Evolutionary conservation across 2,113 vertebrate species (phyloP), one percentile per base, ranked within the genome.

Genomic region (Malurus alboscapulatus): DNA sequence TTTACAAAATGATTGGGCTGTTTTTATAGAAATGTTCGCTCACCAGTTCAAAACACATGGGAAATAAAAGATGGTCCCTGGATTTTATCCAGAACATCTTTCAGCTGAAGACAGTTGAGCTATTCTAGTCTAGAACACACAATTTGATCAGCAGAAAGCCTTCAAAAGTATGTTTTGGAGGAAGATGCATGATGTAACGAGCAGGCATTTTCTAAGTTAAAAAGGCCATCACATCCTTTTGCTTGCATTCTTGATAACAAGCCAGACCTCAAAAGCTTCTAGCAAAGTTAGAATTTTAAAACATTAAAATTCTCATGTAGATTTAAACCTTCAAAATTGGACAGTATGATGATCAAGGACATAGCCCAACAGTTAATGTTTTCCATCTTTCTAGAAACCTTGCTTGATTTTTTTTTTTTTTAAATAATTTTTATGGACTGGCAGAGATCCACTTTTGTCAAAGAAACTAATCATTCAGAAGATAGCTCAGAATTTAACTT

Each of bases 41-140:
- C 84, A 68, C n/a, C 57, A 72, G 29, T 85, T 75, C 14, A 14
- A 48, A 90, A 76, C 44, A 63, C n/a, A 62, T 61, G 25, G 36
- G 75, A 88, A 68, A 50, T 79, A 72, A 79, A 89, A 85, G 61
- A 53, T 63, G 25, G 61, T 82, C 48, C 53, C 30, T 92, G 85
- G 85, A 94, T 83, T 79, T 93, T 78, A 71, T 93, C 66, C 53
- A 82, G 69, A 82, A 82, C 53, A 68, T 79, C 67, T 90, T 96
- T 87, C 79, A 79, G 3, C 30, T 44, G 67, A 90, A 92, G 79
- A 51, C 24, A 72, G 32, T 68, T 82, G 58, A 93, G 40, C 36
- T 94, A 76, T 88, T 87, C 88, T 80, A 61, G 71, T 69, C 72
- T 89, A 84, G 84, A 94, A 88, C 61, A 91, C 2, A 36, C 13